phyloP scores from a whole-genome alignment of 2,113 vertebrate species.

The Hypanus sabinus region DNA sequence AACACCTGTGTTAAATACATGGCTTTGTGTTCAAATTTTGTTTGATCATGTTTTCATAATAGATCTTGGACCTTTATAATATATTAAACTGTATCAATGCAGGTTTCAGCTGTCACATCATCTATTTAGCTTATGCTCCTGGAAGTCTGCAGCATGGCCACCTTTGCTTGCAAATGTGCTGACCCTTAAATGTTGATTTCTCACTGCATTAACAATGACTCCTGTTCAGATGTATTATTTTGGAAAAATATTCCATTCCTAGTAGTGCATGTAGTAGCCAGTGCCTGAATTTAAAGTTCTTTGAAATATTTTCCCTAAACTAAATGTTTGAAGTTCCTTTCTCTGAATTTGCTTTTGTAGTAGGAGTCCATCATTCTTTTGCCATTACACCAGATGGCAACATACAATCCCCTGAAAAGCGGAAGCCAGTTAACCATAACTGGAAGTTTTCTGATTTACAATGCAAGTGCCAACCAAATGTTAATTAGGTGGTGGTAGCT shows the following conservation, averaged over 20 bases:
- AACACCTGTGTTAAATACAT: background rate
- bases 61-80: background rate
- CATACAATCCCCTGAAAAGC: background rate
- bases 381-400: background rate
- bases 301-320: background rate
- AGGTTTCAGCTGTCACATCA: background rate
- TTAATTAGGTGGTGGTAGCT: background rate
- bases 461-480: background rate
- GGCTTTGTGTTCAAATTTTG: no score
- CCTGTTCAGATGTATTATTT: background rate
- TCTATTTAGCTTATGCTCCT: background rate
- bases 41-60: no score
- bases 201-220: background rate
- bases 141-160: background rate
- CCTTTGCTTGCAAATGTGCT: background rate
- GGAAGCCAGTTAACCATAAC: background rate
- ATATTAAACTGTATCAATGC: background rate
- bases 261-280: background rate
- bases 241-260: background rate
- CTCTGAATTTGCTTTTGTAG: background rate
- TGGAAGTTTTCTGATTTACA: background rate
- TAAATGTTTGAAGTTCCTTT: background rate
- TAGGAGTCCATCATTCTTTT: background rate
- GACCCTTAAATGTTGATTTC: background rate
- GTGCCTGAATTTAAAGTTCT: background rate